Base-by-base conservation (phyloP, 1,140 invertebrate species). In the Telenomus remus region DNA sequence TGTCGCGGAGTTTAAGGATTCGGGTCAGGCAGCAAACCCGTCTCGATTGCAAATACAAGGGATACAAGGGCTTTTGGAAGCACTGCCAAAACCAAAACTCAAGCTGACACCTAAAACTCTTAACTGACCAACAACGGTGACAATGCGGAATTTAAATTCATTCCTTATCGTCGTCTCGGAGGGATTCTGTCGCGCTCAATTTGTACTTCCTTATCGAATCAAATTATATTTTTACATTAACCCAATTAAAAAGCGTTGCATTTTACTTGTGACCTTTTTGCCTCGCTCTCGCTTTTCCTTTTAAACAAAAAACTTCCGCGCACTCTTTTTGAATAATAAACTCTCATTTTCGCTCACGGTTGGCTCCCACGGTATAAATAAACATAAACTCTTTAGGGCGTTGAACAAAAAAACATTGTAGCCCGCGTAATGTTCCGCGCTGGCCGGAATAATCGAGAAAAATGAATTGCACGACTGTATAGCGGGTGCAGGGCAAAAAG, bases 1-100 rank as follows among this genome's bases (percentile, higher is more conserved):
- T 81, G 77, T 79, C 74, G 65, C 75, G 69, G 75, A 70, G 79
- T 79, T 86, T 86, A 84, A 84, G 78, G 79, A 86, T 86, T 86
- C 85, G 82, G 82, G 82, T 86, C 85, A 86, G 82, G 80, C 78
- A 81, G 80, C 81, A 80, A 27, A 80, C 82, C 82, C 81, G 80
- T 81, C 80, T 85, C 80, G 82, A 84, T 86, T 84, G 80, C 83
- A 85, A 86, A 86, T 86, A 85, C 79, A 75, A 76, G 79, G 72
- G 81, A 82, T 82, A 82, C 83, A 81, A 55, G 75, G 19, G 57
- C 79, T 82, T 80, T 84, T 80, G 75, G 81, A 83, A 77, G 59
- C 77, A 42, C 66, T 85, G 81, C 84, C 84, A 85, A 85, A 84
- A 85, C 78, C 80, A 81, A 83, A 78, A 75, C 76, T 75, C 76